These are phyloP conservation scores for Leuciscus idus DNA, from an alignment of 2,113 vertebrate species.

Conservation along the genomic window DNA sequence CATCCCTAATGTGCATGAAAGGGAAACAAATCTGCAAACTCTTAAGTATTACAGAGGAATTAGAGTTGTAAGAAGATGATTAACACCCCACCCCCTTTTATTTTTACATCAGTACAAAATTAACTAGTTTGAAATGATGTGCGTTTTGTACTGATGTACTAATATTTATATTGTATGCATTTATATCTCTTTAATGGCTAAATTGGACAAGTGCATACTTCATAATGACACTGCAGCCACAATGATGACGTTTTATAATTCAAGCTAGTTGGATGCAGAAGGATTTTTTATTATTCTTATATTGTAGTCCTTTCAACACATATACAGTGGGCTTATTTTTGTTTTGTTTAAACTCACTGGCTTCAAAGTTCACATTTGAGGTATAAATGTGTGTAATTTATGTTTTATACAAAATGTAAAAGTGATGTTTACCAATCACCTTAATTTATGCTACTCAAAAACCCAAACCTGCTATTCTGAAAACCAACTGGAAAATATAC, in stretches of 20 bases:
- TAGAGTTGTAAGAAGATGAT: constrained; percentile 12
- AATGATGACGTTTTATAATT: not conserved
- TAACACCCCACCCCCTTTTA: not conserved
- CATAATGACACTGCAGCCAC: not conserved
- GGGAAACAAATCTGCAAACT: constrained; percentile 6
- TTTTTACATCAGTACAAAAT: not conserved
- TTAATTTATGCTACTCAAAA: no score
- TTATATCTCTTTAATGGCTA: not conserved
- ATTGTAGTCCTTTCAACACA: no score
- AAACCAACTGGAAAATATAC: not conserved
- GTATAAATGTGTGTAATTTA: not conserved
- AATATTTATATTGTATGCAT: not conserved
- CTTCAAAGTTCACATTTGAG: not conserved
- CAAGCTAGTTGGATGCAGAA: not conserved
- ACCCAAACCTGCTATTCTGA: not conserved
- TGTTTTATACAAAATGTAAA: no score
- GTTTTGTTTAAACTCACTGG: not conserved
- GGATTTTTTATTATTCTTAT: not conserved
- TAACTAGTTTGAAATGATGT: not conserved
- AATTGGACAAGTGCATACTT: not conserved
- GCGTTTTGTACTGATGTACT: not conserved
- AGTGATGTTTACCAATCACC: no score
- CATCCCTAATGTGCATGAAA: not conserved
- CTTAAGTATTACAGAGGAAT: not conserved
- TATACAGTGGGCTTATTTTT: not conserved